Evolutionary conservation across 2,888 invertebrate species (phyloP).

Genomic region (Eumerus sabulonum): DNA sequence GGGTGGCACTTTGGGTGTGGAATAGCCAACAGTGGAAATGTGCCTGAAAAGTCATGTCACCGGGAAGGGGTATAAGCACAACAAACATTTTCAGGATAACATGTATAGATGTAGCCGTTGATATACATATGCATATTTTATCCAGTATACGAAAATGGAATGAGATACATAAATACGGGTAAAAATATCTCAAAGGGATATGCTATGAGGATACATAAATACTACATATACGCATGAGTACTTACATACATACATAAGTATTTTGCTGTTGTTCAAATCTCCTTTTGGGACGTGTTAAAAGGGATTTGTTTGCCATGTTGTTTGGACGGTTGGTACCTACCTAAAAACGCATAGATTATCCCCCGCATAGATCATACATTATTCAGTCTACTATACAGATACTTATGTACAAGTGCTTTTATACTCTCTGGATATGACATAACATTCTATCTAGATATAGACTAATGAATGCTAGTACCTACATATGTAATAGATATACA

Average conservation of each 20-base stretch:
- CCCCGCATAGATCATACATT: constrained; percentile 1
- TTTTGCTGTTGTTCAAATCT: constrained; percentile 9
- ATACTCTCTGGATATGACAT: no score
- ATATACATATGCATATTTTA: background rate
- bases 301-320: no score
- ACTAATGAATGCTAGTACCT: no score
- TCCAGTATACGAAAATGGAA: no score
- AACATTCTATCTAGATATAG: no score
- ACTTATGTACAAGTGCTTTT: no score
- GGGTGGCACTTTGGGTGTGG: background rate
- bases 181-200: constrained; percentile 21
- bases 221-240: no score
- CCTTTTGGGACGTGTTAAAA: constrained; percentile 38
- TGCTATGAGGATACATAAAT: no score
- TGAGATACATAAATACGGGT: background rate
- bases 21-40: background rate
- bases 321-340: constrained; percentile 4
- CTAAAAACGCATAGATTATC: constrained; percentile 6
- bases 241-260: no score
- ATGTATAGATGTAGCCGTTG: background rate
- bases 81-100: constrained; percentile 25
- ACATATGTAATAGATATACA: no score
- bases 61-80: background rate
- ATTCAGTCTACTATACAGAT: background rate
- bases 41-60: constrained; percentile 29